Evolutionary conservation across 2,888 invertebrate genomes (phyloP).

Genomic region (Lasioglossum leucozonium): DNA sequence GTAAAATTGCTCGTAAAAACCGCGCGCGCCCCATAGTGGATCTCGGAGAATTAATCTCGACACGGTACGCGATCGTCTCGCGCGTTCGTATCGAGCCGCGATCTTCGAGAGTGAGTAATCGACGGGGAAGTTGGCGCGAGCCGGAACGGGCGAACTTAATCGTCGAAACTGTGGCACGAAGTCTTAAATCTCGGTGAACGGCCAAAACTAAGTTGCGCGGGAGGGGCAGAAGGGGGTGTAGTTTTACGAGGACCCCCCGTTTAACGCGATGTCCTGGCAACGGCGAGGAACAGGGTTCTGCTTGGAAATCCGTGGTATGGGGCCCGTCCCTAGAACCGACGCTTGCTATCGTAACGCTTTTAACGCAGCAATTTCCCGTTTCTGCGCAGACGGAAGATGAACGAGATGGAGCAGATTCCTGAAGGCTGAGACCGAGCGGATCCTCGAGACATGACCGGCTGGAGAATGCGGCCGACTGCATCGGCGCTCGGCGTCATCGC

Average conservation of each 20-base stretch:
- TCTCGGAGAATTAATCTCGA: not conserved
- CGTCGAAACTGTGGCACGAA: slow-evolving; percentile 35
- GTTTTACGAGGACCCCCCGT: slow-evolving; percentile 39
- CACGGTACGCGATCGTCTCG: slow-evolving; percentile 5
- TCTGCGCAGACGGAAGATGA: slow-evolving; percentile 67
- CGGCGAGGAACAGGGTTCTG: not conserved
- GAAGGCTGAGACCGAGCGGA: slow-evolving; percentile 79
- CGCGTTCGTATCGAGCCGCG: not conserved
- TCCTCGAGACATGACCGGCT: slow-evolving; percentile 68
- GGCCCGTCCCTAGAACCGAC: not conserved
- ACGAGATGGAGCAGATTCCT: slow-evolving; percentile 79
- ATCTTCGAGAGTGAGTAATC: slow-evolving; percentile 19
- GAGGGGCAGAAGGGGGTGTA: too few species aligned
- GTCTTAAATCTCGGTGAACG: slow-evolving; percentile 33
- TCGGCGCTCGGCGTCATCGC: slow-evolving; percentile 81
- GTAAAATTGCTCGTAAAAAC: not conserved
- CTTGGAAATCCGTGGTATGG: not conserved
- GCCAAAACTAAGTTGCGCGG: slow-evolving; percentile 29
- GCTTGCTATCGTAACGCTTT: slow-evolving; percentile 31
- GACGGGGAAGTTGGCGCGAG: not conserved
- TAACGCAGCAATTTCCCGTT: slow-evolving; percentile 40
- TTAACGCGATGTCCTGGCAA: not conserved
- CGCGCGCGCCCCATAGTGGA: not conserved
- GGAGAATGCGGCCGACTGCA: slow-evolving; percentile 80
- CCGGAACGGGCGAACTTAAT: slow-evolving; percentile 32